Evolutionary conservation across 2,797 vertebrate species (phyloP).

Genomic region (Pseudotriccus pelzelni): DNA sequence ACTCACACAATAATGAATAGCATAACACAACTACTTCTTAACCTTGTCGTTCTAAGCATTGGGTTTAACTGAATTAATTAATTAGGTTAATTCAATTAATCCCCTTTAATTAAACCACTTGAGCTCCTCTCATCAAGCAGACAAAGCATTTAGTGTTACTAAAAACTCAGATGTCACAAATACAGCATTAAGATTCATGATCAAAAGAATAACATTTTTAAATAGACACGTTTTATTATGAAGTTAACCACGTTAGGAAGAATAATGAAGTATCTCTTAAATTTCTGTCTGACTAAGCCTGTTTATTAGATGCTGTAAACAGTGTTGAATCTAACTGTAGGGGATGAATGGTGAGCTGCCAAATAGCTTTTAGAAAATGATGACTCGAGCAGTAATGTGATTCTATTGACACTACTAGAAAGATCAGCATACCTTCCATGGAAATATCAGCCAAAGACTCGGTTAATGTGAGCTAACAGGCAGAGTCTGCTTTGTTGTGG

Average conservation of each 20-base stretch:
- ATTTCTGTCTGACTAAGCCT: not conserved
- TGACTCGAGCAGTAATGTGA: constrained; percentile 60
- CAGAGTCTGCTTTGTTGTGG: not conserved
- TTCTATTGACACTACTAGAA: constrained; percentile 64
- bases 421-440: constrained; percentile 56
- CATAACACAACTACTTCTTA: not conserved
- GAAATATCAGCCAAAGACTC: constrained; percentile 55
- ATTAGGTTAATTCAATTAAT: constrained; percentile 8
- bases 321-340: constrained; percentile 7
- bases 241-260: not conserved
- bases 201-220: not conserved
- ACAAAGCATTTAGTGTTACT: constrained; percentile 8
- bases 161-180: not conserved
- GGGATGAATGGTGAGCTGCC: constrained; percentile 40
- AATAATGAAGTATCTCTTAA: not conserved
- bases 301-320: constrained; percentile 22
- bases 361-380: constrained; percentile 53
- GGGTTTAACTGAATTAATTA: not conserved
- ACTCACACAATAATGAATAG: not conserved
- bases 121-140: not conserved
- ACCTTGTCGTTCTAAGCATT: not conserved
- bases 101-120: constrained; percentile 8
- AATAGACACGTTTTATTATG: not conserved
- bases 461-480: not conserved
- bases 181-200: not conserved